Evolutionary conservation across 2,888 invertebrate species (phyloP).

Genomic region (Xestoiulus laeticollis): DNA sequence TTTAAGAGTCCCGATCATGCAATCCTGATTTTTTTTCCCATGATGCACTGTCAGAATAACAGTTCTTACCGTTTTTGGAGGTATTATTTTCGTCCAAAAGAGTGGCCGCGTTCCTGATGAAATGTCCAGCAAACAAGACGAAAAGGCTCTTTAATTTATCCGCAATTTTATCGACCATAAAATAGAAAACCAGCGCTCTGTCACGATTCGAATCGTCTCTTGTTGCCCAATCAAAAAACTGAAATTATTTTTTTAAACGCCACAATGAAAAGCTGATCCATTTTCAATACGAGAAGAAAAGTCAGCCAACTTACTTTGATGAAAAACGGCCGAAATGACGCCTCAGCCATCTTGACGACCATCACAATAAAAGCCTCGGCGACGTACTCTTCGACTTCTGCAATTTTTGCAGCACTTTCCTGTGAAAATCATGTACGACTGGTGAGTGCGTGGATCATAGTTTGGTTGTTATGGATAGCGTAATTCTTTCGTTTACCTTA

Average conservation of each 20-base stretch:
- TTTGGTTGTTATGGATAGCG: neutral
- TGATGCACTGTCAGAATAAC: no score
- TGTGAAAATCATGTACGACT: constrained; percentile 21
- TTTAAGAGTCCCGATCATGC: no score
- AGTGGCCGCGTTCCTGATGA: constrained; percentile 81
- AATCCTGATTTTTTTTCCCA: no score
- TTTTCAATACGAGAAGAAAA: neutral
- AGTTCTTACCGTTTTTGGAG: constrained; percentile 65
- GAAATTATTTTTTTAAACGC: constrained; percentile 59
- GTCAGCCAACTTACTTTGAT: constrained; percentile 65
- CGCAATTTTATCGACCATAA: constrained; percentile 79
- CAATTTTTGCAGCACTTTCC: constrained; percentile 65
- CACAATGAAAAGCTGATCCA: neutral
- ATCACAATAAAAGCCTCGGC: constrained; percentile 81
- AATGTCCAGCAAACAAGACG: constrained; percentile 86
- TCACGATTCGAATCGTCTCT: constrained; percentile 68
- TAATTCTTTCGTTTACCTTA: neutral
- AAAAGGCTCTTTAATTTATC: constrained; percentile 86
- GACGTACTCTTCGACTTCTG: constrained; percentile 76
- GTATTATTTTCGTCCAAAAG: constrained; percentile 75
- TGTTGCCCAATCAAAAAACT: constrained; percentile 86
- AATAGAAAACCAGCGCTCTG: constrained; percentile 82
- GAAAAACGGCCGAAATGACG: constrained; percentile 87
- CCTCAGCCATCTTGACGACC: constrained; percentile 87
- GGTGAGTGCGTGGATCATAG: neutral